A percentile compares a stretch with the other conserved stretches of the same genome.
Evolutionary conservation across 2,888 invertebrate genomes (phyloP).

Genomic region (Drosophila silvestris): DNA sequence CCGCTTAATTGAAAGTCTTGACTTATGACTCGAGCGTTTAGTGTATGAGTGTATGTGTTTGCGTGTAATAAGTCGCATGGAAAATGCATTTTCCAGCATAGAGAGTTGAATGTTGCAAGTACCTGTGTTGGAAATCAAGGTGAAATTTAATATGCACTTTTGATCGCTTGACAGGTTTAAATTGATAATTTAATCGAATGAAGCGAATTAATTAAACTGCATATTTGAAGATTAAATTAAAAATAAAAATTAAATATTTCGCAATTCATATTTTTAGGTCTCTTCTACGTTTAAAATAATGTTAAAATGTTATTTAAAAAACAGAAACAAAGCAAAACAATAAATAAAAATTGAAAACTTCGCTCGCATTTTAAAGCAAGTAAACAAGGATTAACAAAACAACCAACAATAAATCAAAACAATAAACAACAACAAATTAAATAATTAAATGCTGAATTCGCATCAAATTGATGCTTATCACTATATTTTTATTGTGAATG

Average conservation of each 20-base stretch:
- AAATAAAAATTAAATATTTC: background rate
- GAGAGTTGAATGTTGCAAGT: constrained; percentile 37
- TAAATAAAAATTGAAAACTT: constrained; percentile 15
- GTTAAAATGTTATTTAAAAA: background rate
- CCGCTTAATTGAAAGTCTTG: constrained; percentile 80
- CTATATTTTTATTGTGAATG: constrained; percentile 58
- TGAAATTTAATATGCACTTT: constrained; percentile 47
- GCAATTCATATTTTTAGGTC: background rate
- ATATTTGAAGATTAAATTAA: background rate
- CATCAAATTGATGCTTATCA: constrained; percentile 37
- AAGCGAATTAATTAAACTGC: background rate
- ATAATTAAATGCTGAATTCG: constrained; percentile 37
- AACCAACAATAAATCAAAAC: constrained; percentile 33
- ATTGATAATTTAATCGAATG: constrained; percentile 1
- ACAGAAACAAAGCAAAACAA: background rate
- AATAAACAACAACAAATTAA: constrained; percentile 28
- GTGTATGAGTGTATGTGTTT: constrained; percentile 7
- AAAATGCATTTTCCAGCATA: constrained; percentile 56
- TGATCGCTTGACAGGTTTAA: constrained; percentile 18
- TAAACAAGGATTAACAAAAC: constrained; percentile 1
- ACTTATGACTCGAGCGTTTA: constrained; percentile 68
- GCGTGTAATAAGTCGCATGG: constrained; percentile 39
- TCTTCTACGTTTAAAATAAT: background rate
- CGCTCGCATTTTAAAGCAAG: background rate
- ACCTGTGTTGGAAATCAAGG: constrained; percentile 39